A percentile compares a stretch with the other conserved stretches of the same genome.
These are phyloP conservation scores for Adelognathus sp. DNA, from an alignment of 2,888 invertebrate genomes.

Conservation along the genomic window DNA sequence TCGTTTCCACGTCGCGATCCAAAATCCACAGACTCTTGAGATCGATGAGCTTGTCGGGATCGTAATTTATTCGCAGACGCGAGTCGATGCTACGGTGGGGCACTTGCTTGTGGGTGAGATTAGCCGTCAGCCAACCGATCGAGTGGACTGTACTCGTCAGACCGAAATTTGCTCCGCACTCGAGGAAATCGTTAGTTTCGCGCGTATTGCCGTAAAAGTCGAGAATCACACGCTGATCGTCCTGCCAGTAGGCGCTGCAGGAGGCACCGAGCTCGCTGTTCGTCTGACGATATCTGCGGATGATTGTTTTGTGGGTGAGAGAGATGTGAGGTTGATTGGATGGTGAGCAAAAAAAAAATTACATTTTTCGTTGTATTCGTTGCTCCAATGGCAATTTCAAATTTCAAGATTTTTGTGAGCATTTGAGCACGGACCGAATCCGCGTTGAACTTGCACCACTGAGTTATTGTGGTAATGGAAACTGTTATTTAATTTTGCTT, in stretches of 20 bases:
- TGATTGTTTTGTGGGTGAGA: too few species aligned
- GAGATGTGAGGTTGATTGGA: too few species aligned
- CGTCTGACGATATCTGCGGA: conserved; percentile 82
- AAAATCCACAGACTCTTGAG: conserved; percentile 88
- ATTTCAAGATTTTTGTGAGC: too few species aligned
- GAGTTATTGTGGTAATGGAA: too few species aligned
- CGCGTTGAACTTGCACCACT: too few species aligned
- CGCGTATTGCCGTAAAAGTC: conserved; percentile 83
- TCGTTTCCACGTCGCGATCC: conserved; percentile 82
- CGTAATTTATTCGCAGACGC: conserved; percentile 82
- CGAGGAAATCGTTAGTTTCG: conserved; percentile 75
- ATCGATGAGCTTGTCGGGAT: conserved; percentile 86
- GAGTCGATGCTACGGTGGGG: conserved; percentile 81
- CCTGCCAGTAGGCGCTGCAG: conserved; percentile 84
- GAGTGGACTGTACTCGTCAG: conserved; percentile 84
- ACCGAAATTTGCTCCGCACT: conserved; percentile 81
- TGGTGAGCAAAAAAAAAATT: too few species aligned
- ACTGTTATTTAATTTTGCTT: too few species aligned
- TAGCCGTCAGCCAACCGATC: conserved; percentile 83
- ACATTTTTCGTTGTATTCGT: too few species aligned
- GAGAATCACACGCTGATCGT: conserved; percentile 83
- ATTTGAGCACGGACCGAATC: too few species aligned
- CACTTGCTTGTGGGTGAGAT: conserved; percentile 83
- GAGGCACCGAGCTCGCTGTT: conserved; percentile 82
- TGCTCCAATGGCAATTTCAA: too few species aligned